Evolutionary conservation across 2,888 invertebrate species (phyloP).

Genomic region (Merodon equestris): DNA sequence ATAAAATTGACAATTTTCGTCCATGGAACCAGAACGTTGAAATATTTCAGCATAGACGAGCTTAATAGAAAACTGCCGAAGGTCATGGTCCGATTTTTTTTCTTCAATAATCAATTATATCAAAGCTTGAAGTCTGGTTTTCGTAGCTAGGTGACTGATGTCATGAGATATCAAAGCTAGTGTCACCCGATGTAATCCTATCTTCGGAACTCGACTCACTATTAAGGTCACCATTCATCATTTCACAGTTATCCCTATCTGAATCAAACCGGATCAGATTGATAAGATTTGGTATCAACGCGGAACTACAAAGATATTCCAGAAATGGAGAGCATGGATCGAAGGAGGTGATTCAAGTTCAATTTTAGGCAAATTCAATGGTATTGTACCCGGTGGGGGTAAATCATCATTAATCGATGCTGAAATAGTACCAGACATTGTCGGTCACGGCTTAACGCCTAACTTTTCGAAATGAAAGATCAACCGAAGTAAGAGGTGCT

Average conservation of each 20-base stretch:
- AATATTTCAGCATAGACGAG: constrained; percentile 78
- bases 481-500: constrained; percentile 40
- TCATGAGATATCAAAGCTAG: constrained; percentile 79
- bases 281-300: constrained; percentile 77
- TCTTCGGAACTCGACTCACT: constrained; percentile 79
- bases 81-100: constrained; percentile 75
- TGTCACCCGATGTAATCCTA: constrained; percentile 78
- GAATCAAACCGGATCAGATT: constrained; percentile 77
- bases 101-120: constrained; percentile 77
- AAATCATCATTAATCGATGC: constrained; percentile 54
- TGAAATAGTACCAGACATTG: not conserved
- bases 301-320: constrained; percentile 78
- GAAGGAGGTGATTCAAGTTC: constrained; percentile 79
- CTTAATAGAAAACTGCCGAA: constrained; percentile 79
- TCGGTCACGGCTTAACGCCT: constrained; percentile 70
- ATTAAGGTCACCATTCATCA: constrained; percentile 78
- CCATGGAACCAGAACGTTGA: constrained; percentile 76
- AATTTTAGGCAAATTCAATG: constrained; percentile 78
- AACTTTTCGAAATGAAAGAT: constrained; percentile 78
- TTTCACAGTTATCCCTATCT: constrained; percentile 79
- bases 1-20: constrained; percentile 79
- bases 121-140: constrained; percentile 79
- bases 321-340: constrained; percentile 79
- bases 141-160: constrained; percentile 79
- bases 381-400: constrained; percentile 58